Percentiles rank a stretch among this genome's conserved stretches.
phyloP scores from a whole-genome alignment of 35 echinoderm and acorn worm genomes.

The Patiria miniata region DNA sequence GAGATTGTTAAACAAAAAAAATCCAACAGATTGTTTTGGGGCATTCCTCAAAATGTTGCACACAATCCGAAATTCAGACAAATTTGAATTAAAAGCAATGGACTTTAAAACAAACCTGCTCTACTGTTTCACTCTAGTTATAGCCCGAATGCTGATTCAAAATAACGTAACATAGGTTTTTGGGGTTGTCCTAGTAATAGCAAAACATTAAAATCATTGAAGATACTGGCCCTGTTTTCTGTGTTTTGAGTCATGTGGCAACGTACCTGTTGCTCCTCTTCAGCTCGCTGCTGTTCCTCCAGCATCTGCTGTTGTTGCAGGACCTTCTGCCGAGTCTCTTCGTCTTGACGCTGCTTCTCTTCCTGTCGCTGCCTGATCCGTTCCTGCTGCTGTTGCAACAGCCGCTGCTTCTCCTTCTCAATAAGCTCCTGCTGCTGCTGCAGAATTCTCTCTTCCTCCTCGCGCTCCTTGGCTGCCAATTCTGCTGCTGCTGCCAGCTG shows the following conservation, averaged over 20 bases:
- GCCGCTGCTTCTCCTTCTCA: slow-evolving; percentile 82
- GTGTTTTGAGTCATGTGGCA: too few relatives aligned
- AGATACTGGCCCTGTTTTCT: too few relatives aligned
- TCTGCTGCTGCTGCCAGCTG: slow-evolving; percentile 4
- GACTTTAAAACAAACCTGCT: too few relatives aligned
- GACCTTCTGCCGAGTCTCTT: slow-evolving; percentile 85
- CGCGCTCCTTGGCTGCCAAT: slow-evolving; percentile 11
- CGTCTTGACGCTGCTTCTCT: slow-evolving; percentile 77
- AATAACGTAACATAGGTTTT: too few relatives aligned
- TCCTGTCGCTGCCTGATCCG: slow-evolving; percentile 75
- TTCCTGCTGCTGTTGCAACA: slow-evolving; percentile 94
- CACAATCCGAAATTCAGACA: too few relatives aligned
- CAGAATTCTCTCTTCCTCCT: slow-evolving; percentile 44
- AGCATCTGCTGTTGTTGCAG: slow-evolving; percentile 93
- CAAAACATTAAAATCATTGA: too few relatives aligned
- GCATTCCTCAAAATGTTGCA: too few relatives aligned
- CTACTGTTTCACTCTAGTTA: too few relatives aligned
- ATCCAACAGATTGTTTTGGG: too few relatives aligned
- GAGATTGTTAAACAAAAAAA: neutral
- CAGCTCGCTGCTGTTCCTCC: slow-evolving; percentile 56
- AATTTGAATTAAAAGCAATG: too few relatives aligned
- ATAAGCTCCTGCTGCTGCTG: slow-evolving; percentile 88
- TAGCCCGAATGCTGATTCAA: too few relatives aligned
- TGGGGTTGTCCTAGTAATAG: too few relatives aligned
- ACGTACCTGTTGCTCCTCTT: slow-evolving; percentile 66